Evolutionary conservation across 64 coral and sea anemone genomes (phyloP), one percentile per base, ranked within the genome.

Genomic region (Porites lutea): DNA sequence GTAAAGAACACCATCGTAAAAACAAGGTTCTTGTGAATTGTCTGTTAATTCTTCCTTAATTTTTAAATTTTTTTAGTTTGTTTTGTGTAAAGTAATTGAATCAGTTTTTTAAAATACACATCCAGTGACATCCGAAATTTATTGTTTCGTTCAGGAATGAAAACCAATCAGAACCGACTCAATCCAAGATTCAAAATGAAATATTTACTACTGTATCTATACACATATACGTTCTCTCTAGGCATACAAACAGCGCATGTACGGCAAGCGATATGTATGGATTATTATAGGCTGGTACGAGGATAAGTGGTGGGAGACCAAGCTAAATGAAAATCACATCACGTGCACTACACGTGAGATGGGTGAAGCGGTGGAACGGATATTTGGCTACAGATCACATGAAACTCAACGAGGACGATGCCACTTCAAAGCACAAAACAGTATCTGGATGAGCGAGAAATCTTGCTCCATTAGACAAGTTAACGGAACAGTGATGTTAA

Each of bases 271-370:
- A 11, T 96, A 89, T 13, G 85, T 92, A 2, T 96, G 94, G 94
- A 85, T 96, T 21, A 96, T 96, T 16, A 96, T 96, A 48, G 94
- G 94, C 2, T 96, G 94, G 94, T 96, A 96, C 62, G 84, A 92
- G 3, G 71, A 80, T 3, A 72, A 70, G 12, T 96, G 94, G 94
- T 96, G 89, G 89, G 78, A 89, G 21, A 72, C 12, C 50, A 13
- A 79, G 14, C 78, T 94, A 79, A 67, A 83, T 5, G 18, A 53
- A 89, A 79, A 84, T 8, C 16, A 55, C 14, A 54, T 83, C 58
- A 54, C 16, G 4, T 94, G 92, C 22, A 82, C 57, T 55, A 37
- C 14, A 3, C 20, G n/a, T 60, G 70, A 88, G 13, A 92, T 96
- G 90, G 65, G 86, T 20, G 13, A 68, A 67, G 89, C 67, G 14